phyloP scores from a whole-genome alignment of 2,113 vertebrate species.

The Peucedramus taeniatus region DNA sequence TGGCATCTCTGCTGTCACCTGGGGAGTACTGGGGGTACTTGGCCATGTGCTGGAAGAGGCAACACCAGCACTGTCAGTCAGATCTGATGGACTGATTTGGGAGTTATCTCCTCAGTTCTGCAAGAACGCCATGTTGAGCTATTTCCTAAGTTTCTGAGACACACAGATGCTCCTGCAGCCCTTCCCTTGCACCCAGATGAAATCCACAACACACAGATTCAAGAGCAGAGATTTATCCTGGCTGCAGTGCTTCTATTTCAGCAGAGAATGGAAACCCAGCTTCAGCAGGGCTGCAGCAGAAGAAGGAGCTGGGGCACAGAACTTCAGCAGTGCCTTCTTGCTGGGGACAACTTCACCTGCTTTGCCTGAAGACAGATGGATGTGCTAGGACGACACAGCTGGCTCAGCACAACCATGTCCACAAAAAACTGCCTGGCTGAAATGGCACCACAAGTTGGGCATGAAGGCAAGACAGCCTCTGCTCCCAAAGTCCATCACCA shows the following conservation, averaged over 20 bases:
- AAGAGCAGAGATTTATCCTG: neutral
- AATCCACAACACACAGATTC: neutral
- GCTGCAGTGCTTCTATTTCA: neutral
- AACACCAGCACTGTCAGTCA: neutral
- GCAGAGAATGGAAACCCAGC: neutral
- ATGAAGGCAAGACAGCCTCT: neutral
- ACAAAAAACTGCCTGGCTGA: neutral
- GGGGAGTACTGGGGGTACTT: constrained; percentile 53
- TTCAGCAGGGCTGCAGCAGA: neutral
- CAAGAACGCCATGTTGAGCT: neutral
- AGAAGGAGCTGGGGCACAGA: neutral
- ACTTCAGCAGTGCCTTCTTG: neutral
- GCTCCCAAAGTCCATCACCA: neutral
- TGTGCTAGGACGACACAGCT: neutral
- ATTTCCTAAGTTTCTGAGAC: neutral
- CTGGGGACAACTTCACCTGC: neutral
- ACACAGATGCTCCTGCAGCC: neutral
- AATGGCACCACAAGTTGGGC: neutral
- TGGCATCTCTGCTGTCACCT: constrained; percentile 68
- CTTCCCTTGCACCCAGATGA: neutral
- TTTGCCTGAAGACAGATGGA: neutral
- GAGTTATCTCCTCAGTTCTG: neutral
- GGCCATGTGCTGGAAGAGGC: constrained; percentile 29
- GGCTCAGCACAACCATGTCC: neutral
- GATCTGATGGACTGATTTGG: neutral